Base-by-base conservation (phyloP, 2,888 invertebrate genomes). In the Acronicta alni region DNA sequence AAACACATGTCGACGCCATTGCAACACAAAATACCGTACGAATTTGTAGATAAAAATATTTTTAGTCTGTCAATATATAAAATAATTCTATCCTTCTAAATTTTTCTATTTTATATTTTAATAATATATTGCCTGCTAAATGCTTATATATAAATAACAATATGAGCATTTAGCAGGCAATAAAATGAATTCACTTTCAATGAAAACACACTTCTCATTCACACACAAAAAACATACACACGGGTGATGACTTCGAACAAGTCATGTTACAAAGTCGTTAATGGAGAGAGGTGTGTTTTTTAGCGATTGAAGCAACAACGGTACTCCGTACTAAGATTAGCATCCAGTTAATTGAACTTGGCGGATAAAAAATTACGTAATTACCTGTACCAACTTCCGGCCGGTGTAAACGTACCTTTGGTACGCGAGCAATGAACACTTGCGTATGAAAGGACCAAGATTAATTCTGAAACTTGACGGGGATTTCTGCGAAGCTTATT, bases 321-420 rank as follows among this genome's bases (percentile, higher is more conserved):
- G 59, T 53, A 60, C 57, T 65, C 49, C 51, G 53, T 54, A 44
- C 35, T 67, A 39, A 72, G 75, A 78, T 81, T 75, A 79, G 59
- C 70, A 72, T 74, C 63, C 46, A 61, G 65, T 72, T 76, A 81
- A 83, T 83, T 78, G 75, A 60, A 55, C 67, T 52, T 49, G 47
- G 51, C 37, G 45, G 44, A 62, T 61, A 71, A 80, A 82, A 82
- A 83, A 77, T 59, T 12, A 53, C 54, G 55, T 75, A 77, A 80
- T 67, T 68, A 67, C 66, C 10, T 14, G 47, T 23, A 52, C 20
- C 37, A 41, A 58, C 59, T 78, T 67, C 79, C 76, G 72, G 61
- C 26, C 60, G 41, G 26, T 61, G 73, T 67, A 67, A 67, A 55
- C 10, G 54, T 61, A 52, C 41, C 44, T 67, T 48, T 26, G 42